phyloP scores from a whole-genome alignment of 2,797 vertebrate species.

The Tamandua tetradactyla region DNA sequence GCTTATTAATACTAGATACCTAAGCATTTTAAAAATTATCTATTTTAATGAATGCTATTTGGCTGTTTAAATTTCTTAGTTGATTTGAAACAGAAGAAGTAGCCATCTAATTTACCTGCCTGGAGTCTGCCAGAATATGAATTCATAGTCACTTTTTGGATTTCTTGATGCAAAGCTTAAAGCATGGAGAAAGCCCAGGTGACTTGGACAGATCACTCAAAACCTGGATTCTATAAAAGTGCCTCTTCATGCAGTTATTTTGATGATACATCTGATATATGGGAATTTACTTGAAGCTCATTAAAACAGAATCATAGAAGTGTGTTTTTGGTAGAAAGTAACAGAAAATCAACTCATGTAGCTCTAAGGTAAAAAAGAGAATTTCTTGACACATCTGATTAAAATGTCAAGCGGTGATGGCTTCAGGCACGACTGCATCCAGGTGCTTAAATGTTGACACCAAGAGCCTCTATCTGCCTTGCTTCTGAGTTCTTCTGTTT shows the following conservation, averaged over 20 bases:
- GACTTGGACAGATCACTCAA: background rate
- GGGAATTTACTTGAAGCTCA: background rate
- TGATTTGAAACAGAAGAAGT: slow-evolving; percentile 66
- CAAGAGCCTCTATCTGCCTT: background rate
- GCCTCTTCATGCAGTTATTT: slow-evolving; percentile 22
- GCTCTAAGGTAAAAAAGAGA: background rate
- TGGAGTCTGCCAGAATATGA: background rate
- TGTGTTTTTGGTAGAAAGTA: slow-evolving; percentile 32
- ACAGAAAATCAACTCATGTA: background rate
- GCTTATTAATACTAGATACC: slow-evolving; percentile 56
- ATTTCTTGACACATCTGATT: background rate
- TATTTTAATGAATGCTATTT: slow-evolving; percentile 60
- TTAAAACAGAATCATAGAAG: background rate
- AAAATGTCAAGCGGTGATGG: background rate
- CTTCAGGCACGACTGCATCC: background rate
- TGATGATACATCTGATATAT: background rate
- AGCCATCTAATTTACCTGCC: slow-evolving; percentile 56
- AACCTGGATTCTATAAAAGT: slow-evolving; percentile 4
- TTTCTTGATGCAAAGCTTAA: slow-evolving; percentile 19
- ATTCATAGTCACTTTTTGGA: slow-evolving; percentile 37
- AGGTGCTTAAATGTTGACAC: background rate
- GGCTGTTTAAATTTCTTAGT: slow-evolving; percentile 49
- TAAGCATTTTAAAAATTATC: slow-evolving; percentile 55
- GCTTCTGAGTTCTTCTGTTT: background rate
- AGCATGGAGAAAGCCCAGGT: background rate